Base-by-base conservation (phyloP, 2,888 invertebrate genomes). In the Drosophila diplacantha region DNA sequence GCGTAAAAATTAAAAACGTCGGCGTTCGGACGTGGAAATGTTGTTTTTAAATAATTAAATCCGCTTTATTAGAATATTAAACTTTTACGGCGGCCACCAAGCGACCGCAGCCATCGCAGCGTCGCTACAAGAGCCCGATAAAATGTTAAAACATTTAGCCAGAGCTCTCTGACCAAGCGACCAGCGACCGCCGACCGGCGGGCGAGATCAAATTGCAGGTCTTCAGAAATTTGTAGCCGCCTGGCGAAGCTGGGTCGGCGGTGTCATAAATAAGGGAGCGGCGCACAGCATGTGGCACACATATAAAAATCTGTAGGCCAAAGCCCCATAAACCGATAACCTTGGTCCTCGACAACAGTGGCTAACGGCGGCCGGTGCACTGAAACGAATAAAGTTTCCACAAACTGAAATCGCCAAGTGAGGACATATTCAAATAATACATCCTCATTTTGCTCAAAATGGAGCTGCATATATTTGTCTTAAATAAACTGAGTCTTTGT, bases 311-410 rank as follows among this genome's bases (percentile, higher is more conserved):
- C 74, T 74, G 69, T 73, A 68, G 81, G 73, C 71, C 70, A 71
- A 78, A 69, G 58, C 54, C 54, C 71, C 81, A 83, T 85, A 74
- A 83, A 85, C 82, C 74, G 85, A 85, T 83, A 85, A 77, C 82
- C 84, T 77, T 77, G 73, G 72, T 56, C 62, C 38, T 47, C 56
- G 64, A 54, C 53, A 67, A 51, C 50, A 50, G 51, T 50, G 53
- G 38, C 44, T 38, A 37, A 16, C 59, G 31, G 46, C 57, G 29
- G 37, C 31, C n/a, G 24, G 29, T 39, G 56, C 57, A 52, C 55
- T n/a, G 53, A 35, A 41, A 41, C 24, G 9, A 41, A 41, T 24
- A n/a, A n/a, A 7, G 8, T 7, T 20, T 22, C 9, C 1, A 24
- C 24, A 9, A 24, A 3, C 14, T 9, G 1, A n/a, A n/a, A 9